Evolutionary conservation across 2,888 invertebrate species (phyloP).

Genomic region (Drosophila quasianomalipes): DNA sequence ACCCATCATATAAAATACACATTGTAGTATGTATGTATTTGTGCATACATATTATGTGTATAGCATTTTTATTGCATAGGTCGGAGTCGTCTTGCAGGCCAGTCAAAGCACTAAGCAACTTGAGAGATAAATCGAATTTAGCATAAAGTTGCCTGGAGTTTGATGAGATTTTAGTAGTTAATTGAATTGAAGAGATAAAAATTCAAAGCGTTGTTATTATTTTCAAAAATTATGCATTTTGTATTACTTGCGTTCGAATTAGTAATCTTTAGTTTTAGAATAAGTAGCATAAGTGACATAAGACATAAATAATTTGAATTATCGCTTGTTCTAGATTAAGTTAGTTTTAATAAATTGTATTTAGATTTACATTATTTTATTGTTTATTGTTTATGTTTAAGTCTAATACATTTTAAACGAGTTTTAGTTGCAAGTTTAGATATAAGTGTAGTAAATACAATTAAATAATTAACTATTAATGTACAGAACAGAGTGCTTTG

Average conservation of each 20-base stretch:
- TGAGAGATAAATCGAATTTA: conserved; percentile 52
- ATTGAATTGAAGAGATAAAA: conserved; percentile 9
- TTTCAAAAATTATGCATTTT: conserved; percentile 73
- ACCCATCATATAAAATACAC: conserved; percentile 49
- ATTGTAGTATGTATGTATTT: conserved; percentile 19
- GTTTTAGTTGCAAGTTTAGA: conserved; percentile 52
- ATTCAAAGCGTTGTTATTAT: conserved; percentile 48
- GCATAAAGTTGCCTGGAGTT: conserved; percentile 40
- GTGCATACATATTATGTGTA: conserved; percentile 20
- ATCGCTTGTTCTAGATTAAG: conserved; percentile 53
- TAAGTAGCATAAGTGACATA: conserved; percentile 54
- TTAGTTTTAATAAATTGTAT: conserved; percentile 75
- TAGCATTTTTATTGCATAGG: conserved; percentile 54
- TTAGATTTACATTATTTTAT: conserved; percentile 77
- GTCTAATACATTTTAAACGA: conserved; percentile 68
- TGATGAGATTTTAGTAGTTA: conserved; percentile 41
- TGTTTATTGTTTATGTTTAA: conserved; percentile 56
- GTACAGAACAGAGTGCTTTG: conserved; percentile 66
- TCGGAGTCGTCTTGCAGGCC: conserved; percentile 28
- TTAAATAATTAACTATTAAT: conserved; percentile 73
- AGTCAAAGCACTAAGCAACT: conserved; percentile 40
- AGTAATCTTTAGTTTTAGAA: conserved; percentile 63
- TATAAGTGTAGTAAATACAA: conserved; percentile 71
- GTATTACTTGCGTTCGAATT: conserved; percentile 73
- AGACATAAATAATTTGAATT: conserved; percentile 58